Conservation (phyloP, 2,797 vertebrate species). For the Tapera naevia region DNA sequence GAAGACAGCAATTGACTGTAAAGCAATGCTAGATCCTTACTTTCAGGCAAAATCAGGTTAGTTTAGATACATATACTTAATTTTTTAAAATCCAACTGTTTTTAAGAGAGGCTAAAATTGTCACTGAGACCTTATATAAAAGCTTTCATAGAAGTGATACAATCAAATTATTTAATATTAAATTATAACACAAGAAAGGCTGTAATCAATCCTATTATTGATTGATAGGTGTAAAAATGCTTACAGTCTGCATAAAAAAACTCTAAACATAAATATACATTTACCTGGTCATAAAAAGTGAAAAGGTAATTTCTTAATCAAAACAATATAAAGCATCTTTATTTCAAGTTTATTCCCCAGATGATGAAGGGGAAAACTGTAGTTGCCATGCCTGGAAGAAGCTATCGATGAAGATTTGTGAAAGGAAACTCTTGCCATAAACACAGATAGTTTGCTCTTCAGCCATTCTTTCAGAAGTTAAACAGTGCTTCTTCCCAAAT, state of each 20-base stretch:
- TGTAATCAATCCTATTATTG: not conserved
- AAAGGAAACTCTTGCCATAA: not conserved
- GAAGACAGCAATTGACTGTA: not conserved
- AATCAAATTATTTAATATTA: not conserved
- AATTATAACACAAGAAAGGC: not conserved
- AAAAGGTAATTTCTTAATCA: not conserved
- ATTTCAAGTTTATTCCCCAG: not conserved
- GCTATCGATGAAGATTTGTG: not conserved
- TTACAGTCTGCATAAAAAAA: not conserved
- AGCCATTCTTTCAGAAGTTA: not conserved
- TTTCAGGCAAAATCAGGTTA: not conserved
- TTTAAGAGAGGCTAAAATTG: not conserved
- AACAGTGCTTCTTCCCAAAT: not conserved
- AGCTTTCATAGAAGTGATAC: not conserved
- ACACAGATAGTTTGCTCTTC: not conserved
- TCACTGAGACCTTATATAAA: not conserved
- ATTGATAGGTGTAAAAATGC: not conserved
- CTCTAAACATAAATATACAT: not conserved
- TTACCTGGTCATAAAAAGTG: not conserved
- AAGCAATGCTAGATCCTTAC: not conserved
- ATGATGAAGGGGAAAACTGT: not conserved
- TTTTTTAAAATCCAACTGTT: not conserved
- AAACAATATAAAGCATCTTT: not conserved
- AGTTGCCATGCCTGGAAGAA: not conserved
- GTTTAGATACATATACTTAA: not conserved